Evolutionary conservation across 1,140 invertebrate genomes (phyloP), one percentile per base, ranked within the genome.

Genomic region (Nasonia longicornis): DNA sequence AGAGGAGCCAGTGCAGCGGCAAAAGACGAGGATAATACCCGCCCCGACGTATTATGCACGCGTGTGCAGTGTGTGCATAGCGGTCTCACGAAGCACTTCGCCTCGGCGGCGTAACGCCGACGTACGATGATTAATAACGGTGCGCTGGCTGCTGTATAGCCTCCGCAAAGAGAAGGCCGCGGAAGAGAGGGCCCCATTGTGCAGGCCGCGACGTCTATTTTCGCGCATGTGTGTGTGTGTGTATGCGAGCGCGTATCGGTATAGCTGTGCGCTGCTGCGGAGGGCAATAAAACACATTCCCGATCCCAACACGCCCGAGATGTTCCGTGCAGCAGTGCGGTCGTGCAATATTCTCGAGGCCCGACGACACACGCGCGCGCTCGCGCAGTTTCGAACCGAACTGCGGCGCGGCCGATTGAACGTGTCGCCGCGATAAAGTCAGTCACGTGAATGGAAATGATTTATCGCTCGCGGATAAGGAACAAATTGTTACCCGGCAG

Each of bases 271-370:
- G n/a, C 64, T 4, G n/a, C 64, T 35, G 64, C 7, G 64, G 80
- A 52, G 58, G 81, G 84, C 85, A 85, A 87, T 87, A 87, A 87
- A 87, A 87, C 81, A 86, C 85, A 77, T 83, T 83, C 78, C 82
- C 63, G 67, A 83, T 79, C 71, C 26, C 42, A 58, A 31, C 69
- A 67, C 42, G 72, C 66, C 80, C 76, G 81, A 83, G 76, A 80
- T 71, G 76, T 78, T 78, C 67, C 73, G 52, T 58, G 72, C 52
- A 69, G 74, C 78, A 16, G 35, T 63, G 81, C 71, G 64, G 72
- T 81, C 48, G 29, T 26, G 64, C 66, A 74, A 67, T 64, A 74
- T 66, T 48, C 79, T 48, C 73, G 16, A 10, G 6, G 31, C 26
- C 4, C 20, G 26, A 3, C 42, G 20, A 22, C 71, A 22, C 38